These are phyloP conservation scores for Steinernema carpocapsae DNA, from an alignment of 2,888 invertebrate genomes.

Conservation along the genomic window DNA sequence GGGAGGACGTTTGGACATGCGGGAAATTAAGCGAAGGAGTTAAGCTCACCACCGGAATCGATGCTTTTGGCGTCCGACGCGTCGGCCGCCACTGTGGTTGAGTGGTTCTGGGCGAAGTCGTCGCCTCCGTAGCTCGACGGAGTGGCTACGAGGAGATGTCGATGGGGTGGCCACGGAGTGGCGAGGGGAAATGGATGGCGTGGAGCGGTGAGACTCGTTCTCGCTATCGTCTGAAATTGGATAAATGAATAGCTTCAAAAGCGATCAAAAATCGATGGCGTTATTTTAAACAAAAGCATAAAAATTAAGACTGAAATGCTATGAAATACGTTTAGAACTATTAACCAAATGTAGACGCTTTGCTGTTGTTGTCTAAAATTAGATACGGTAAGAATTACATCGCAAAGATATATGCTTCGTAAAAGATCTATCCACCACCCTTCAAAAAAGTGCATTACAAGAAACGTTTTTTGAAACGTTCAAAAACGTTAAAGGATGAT, in stretches of 20 bases:
- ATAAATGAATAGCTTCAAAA: background rate
- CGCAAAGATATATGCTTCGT: too few species aligned
- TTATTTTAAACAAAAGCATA: background rate
- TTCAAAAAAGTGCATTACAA: too few species aligned
- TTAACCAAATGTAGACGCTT: too few species aligned
- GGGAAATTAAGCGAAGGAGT: conserved; percentile 38
- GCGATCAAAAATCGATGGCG: background rate
- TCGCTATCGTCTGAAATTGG: conserved; percentile 52
- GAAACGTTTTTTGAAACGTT: too few species aligned
- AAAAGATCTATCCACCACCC: too few species aligned
- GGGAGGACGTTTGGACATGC: conserved; percentile 11
- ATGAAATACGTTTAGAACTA: too few species aligned
- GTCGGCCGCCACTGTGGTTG: conserved; percentile 38
- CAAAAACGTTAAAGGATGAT: too few species aligned
- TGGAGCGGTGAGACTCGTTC: conserved; percentile 61
- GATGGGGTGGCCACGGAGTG: conserved; percentile 60
- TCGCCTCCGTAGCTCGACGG: conserved; percentile 58
- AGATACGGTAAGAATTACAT: too few species aligned
- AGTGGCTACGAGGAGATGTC: conserved; percentile 58
- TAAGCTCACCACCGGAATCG: conserved; percentile 59
- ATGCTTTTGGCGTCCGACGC: conserved; percentile 56
- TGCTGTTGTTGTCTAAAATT: too few species aligned
- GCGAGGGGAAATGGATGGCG: conserved; percentile 52
- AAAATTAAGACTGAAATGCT: too few species aligned
- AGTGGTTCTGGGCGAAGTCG: conserved; percentile 50